Conservation (phyloP, 2,888 invertebrate genomes). For the Drosophila anomalipes region DNA sequence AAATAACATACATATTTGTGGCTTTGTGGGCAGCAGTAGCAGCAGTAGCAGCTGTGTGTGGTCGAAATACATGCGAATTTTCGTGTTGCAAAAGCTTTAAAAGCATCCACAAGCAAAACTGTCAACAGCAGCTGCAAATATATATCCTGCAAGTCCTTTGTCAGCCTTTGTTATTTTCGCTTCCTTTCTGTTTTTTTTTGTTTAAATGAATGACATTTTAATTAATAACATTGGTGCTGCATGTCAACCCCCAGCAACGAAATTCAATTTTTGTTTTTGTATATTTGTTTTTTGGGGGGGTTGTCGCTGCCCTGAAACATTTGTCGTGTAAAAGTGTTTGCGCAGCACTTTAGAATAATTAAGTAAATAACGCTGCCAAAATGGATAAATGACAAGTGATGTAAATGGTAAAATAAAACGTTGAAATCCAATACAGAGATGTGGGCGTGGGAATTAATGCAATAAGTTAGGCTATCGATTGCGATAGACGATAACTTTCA, state of each 20-base stretch:
- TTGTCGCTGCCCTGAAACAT: constrained; percentile 64
- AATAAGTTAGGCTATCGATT: constrained; percentile 23
- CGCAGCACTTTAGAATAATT: constrained; percentile 79
- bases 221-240: constrained; percentile 83
- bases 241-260: constrained; percentile 16
- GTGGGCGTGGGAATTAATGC: constrained; percentile 57
- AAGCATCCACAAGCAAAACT: constrained; percentile 53
- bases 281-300: constrained; percentile 14
- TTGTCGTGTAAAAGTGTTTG: constrained; percentile 80
- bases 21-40: constrained; percentile 61
- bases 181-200: constrained; percentile 24
- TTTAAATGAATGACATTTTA: constrained; percentile 83
- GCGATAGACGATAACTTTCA: neutral
- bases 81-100: constrained; percentile 35
- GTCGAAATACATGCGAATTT: constrained; percentile 41
- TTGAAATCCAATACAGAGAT: constrained; percentile 69
- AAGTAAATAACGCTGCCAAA: constrained; percentile 75
- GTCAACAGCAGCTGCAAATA: constrained; percentile 74
- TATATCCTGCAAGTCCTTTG: constrained; percentile 55
- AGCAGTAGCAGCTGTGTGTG: constrained; percentile 70
- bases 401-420: constrained; percentile 50
- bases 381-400: constrained; percentile 54
- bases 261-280: constrained; percentile 33
- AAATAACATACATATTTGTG: constrained; percentile 73
- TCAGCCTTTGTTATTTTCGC: constrained; percentile 35